These are phyloP conservation scores for Eristalis arbustorum DNA, from an alignment of 2,888 invertebrate genomes.

Conservation along the genomic window DNA sequence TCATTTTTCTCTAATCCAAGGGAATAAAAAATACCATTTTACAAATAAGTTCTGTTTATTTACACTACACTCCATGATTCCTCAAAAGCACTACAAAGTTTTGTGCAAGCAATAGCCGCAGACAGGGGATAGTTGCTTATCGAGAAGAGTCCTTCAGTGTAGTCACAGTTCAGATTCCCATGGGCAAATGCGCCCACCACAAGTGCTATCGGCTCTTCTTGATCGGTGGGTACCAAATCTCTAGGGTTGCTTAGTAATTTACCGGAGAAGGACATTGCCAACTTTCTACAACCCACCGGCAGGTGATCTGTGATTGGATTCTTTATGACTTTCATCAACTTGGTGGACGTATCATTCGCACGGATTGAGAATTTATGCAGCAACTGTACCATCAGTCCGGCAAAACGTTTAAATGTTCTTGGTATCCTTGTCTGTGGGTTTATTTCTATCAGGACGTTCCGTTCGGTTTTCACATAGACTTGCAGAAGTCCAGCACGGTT, in stretches of 20 bases:
- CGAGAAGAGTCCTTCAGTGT: slow-evolving; percentile 93
- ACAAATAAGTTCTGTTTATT: background rate
- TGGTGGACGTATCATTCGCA: slow-evolving; percentile 93
- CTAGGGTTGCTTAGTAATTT: slow-evolving; percentile 85
- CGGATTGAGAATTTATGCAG: slow-evolving; percentile 96
- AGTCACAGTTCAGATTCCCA: slow-evolving; percentile 93
- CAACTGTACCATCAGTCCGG: slow-evolving; percentile 98
- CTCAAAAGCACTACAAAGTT: slow-evolving; percentile 96
- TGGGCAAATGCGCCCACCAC: slow-evolving; percentile 99
- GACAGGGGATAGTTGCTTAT: slow-evolving; percentile 98
- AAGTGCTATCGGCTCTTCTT: slow-evolving; percentile 92
- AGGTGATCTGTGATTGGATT: slow-evolving; percentile 97
- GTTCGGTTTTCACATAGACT: slow-evolving; percentile 94
- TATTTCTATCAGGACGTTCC: slow-evolving; percentile 96
- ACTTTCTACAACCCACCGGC: slow-evolving; percentile 95
- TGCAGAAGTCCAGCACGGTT: slow-evolving; percentile 98
- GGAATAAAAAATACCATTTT: background rate
- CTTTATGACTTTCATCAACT: slow-evolving; percentile 96
- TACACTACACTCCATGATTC: slow-evolving; percentile 90
- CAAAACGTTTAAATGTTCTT: slow-evolving; percentile 97
- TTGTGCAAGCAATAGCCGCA: slow-evolving; percentile 97
- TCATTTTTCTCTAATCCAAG: background rate
- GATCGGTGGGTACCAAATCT: slow-evolving; percentile 89
- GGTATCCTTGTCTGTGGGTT: slow-evolving; percentile 99
- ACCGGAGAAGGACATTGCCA: slow-evolving; percentile 94